Base-by-base conservation (phyloP, 2,113 vertebrate species). In the Pomatorhinus ruficollis region DNA sequence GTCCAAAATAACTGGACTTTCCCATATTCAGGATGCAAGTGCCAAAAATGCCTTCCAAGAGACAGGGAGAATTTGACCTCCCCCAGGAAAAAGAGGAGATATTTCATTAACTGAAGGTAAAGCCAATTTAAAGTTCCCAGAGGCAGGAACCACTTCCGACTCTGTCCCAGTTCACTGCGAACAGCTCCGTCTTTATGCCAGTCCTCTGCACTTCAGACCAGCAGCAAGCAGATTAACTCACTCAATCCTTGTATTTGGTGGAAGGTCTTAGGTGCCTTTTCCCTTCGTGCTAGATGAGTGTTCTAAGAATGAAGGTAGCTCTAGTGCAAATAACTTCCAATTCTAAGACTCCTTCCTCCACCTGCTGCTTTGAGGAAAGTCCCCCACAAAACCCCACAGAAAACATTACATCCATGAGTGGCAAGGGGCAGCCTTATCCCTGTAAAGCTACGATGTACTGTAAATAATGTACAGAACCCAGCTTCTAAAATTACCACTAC, bases 381-480 rank as follows among this genome's bases (percentile, higher is more conserved):
- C 11, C 31, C 49, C 3, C 31, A n/a, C 14, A 59, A 94, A 95
- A 88, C 64, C 49, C 28, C 75, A 28, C 31, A 75, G 64, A 75
- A 89, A 88, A 50, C 30, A 87, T 68, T 85, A 78, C 89, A 66
- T 80, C 74, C 54, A 53, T 1, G 1, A 83, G 81, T 59, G 68
- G 68, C 57, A 59, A 92, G 64, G 82, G 72, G 35, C 39, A 93
- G 76, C 27, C 60, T 89, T 95, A 72, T 63, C 65, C 69, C 87
- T 10, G n/a, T 79, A 93, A 90, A 95, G 72, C 35, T 75, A 95
- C 76, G 87, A 81, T 57, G 74, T 89, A 96, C 90, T 92, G 87
- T 96, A 94, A 97, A 96, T 97, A 94, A 94, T 90, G 93, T 92
- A 94, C 93, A 97, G 86, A 85, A 86, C 79, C 77, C 92, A 68